Evolutionary conservation across 92 coral and sea anemone species (phyloP).

Genomic region (Siderastrea siderea): DNA sequence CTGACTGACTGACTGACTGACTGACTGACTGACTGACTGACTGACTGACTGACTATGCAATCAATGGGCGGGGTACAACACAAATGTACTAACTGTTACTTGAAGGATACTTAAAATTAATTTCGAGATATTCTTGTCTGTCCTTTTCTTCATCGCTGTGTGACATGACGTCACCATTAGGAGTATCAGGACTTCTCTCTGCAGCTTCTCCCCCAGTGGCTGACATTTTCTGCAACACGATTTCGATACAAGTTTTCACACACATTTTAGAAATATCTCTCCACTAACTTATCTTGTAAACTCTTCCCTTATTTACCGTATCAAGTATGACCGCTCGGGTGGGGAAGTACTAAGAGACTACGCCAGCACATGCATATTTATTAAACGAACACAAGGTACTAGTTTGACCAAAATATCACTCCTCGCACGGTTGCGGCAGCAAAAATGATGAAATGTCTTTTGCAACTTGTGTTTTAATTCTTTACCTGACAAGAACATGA

Average conservation of each 20-base stretch:
- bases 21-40: background rate
- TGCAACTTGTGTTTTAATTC: too few species aligned
- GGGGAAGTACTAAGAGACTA: too few species aligned
- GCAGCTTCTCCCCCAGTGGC: slow-evolving; percentile 64
- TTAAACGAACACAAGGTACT: too few species aligned
- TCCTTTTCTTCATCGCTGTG: slow-evolving; percentile 77
- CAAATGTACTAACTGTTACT: background rate
- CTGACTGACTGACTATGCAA: background rate
- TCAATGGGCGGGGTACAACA: background rate
- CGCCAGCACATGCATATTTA: too few species aligned
- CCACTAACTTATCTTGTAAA: too few species aligned
- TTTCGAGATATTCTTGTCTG: slow-evolving; percentile 88
- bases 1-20: background rate
- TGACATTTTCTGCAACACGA: slow-evolving; percentile 73
- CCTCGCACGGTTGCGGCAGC: too few species aligned
- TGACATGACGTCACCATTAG: slow-evolving; percentile 68
- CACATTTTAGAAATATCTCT: background rate
- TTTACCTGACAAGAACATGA: too few species aligned
- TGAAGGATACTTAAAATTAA: slow-evolving; percentile 99
- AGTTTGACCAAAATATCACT: too few species aligned
- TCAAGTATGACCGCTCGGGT: too few species aligned
- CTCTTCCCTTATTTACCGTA: too few species aligned
- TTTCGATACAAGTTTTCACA: background rate
- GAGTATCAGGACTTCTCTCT: slow-evolving; percentile 54
- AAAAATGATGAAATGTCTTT: too few species aligned